Conservation (phyloP, 1,140 invertebrate species). For the Rhagoletis zephyria region DNA sequence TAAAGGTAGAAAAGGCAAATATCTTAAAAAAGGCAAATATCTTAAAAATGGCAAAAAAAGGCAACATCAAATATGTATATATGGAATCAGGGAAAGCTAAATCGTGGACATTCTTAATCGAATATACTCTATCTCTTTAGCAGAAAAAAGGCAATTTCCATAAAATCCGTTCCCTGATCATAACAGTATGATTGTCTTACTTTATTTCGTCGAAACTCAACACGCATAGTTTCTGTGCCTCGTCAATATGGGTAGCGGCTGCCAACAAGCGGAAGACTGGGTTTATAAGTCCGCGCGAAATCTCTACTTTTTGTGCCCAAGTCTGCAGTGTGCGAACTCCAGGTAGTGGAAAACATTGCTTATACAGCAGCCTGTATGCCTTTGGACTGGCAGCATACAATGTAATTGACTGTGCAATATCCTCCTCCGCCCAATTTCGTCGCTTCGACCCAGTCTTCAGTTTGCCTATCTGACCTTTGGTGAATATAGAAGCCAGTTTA, state of each 20-base stretch:
- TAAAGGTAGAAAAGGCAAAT: no score
- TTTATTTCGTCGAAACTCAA: slow-evolving; percentile 11
- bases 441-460: neutral
- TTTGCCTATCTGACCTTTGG: neutral
- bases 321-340: neutral
- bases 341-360: slow-evolving; percentile 1
- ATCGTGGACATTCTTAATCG: no score
- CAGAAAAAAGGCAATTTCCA: no score
- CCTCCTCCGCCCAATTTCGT: neutral
- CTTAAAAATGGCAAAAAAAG: no score
- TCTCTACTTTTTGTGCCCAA: neutral
- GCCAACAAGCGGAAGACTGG: neutral
- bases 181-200: neutral
- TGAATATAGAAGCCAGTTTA: neutral
- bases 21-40: no score
- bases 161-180: no score
- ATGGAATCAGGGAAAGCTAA: no score
- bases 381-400: neutral
- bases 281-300: neutral
- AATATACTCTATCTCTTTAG: no score
- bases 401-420: neutral
- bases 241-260: neutral
- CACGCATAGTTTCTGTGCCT: neutral
- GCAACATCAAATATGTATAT: no score
- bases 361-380: neutral